Conservation (phyloP, 2,888 invertebrate genomes). For the Morinoia aosen region DNA sequence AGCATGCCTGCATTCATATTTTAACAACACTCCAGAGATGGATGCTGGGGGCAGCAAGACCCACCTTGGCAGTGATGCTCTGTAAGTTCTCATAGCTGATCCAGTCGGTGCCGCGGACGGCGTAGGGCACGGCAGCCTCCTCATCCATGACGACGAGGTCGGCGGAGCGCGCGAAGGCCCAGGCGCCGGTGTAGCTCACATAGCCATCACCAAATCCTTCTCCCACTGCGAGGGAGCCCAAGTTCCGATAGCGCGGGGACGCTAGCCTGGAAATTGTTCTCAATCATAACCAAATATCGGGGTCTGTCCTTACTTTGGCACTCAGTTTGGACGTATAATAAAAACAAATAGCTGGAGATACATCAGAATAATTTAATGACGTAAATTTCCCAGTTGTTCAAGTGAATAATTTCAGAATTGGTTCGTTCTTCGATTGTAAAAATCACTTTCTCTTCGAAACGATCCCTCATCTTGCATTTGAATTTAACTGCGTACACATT, state of each 20-base stretch:
- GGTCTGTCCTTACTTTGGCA: no score
- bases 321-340: no score
- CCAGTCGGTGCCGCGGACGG: constrained; percentile 82
- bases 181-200: constrained; percentile 80
- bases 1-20: no score
- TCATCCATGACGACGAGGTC: not conserved
- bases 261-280: constrained; percentile 55
- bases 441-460: no score
- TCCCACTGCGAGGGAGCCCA: constrained; percentile 60
- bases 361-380: no score
- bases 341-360: no score
- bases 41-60: not conserved
- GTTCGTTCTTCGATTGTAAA: no score
- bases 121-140: constrained; percentile 76
- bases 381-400: no score
- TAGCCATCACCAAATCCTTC: constrained; percentile 76
- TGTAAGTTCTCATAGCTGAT: constrained; percentile 83
- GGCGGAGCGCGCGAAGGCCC: constrained; percentile 74
- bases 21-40: not conserved
- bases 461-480: no score
- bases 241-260: constrained; percentile 53
- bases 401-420: no score
- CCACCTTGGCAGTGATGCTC: constrained; percentile 81
- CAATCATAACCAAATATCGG: not conserved
- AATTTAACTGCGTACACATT: no score